Percentiles rank a stretch among this genome's conserved stretches.
Conservation (phyloP, 2,113 vertebrate species). For the Pavo muticus region DNA sequence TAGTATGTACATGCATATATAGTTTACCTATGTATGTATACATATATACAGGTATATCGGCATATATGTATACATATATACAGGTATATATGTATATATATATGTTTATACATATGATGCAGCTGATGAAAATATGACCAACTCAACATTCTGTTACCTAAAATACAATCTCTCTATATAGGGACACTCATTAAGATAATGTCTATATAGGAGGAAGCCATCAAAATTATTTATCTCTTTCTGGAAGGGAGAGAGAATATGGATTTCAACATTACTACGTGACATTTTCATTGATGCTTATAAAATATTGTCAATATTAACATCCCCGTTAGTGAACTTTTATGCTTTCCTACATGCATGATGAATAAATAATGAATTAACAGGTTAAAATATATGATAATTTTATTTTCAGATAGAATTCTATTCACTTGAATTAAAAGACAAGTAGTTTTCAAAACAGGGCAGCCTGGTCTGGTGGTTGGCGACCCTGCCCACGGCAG, state of each 20-base stretch:
- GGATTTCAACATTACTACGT: not conserved
- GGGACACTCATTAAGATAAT: not conserved
- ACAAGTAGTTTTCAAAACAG: not conserved
- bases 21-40: too few species aligned
- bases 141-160: not conserved
- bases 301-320: not conserved
- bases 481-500: too few species aligned
- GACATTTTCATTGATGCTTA: not conserved
- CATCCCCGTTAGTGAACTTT: not conserved
- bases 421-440: not conserved
- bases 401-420: not conserved
- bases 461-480: too few species aligned
- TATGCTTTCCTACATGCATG: not conserved
- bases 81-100: too few species aligned
- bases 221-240: not conserved
- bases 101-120: too few species aligned
- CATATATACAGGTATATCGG: too few species aligned
- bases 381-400: not conserved
- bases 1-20: not conserved
- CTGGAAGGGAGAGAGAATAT: not conserved
- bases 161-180: not conserved
- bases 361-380: not conserved
- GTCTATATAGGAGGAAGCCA: not conserved
- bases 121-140: not conserved
- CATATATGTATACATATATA: too few species aligned